Conservation (phyloP, 2,888 invertebrate species). For the Baronia brevicornis region DNA sequence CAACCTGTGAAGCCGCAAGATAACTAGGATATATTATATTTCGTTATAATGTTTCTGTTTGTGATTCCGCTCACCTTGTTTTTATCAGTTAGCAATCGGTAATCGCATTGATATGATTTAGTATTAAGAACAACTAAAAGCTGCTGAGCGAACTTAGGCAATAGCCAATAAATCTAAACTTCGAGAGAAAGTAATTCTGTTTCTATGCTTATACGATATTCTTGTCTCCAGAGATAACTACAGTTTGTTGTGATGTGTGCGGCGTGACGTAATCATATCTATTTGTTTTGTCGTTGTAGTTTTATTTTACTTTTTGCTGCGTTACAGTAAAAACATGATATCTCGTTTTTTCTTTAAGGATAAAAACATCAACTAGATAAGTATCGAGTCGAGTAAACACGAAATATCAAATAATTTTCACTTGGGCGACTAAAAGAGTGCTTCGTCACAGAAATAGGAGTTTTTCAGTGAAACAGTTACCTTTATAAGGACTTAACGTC, state of each 20-base stretch:
- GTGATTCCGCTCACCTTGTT: slow-evolving; percentile 32
- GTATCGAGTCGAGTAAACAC: slow-evolving; percentile 37
- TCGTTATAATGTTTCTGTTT: slow-evolving; percentile 14
- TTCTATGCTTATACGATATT: slow-evolving; percentile 58
- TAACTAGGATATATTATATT: too few species aligned
- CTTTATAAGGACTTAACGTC: slow-evolving; percentile 69
- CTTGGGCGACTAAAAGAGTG: slow-evolving; percentile 55
- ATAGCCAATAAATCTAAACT: slow-evolving; percentile 69
- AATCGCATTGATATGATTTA: slow-evolving; percentile 63
- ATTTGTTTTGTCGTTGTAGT: slow-evolving; percentile 42
- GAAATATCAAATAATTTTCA: slow-evolving; percentile 53
- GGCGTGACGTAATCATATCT: slow-evolving; percentile 44
- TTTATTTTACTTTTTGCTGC: slow-evolving; percentile 33
- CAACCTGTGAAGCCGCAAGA: too few species aligned
- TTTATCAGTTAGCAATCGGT: slow-evolving; percentile 48
- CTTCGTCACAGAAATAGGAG: slow-evolving; percentile 64
- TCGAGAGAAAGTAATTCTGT: slow-evolving; percentile 65
- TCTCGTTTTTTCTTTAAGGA: background rate
- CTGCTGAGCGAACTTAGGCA: slow-evolving; percentile 55
- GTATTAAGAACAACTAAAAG: slow-evolving; percentile 59
- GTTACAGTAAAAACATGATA: slow-evolving; percentile 36
- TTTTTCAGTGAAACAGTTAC: slow-evolving; percentile 68
- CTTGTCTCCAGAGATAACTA: slow-evolving; percentile 54
- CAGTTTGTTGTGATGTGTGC: slow-evolving; percentile 52
- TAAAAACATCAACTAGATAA: background rate